phyloP scores from a whole-genome alignment of 2,113 vertebrate species.

The Alligator mississippiensis region DNA sequence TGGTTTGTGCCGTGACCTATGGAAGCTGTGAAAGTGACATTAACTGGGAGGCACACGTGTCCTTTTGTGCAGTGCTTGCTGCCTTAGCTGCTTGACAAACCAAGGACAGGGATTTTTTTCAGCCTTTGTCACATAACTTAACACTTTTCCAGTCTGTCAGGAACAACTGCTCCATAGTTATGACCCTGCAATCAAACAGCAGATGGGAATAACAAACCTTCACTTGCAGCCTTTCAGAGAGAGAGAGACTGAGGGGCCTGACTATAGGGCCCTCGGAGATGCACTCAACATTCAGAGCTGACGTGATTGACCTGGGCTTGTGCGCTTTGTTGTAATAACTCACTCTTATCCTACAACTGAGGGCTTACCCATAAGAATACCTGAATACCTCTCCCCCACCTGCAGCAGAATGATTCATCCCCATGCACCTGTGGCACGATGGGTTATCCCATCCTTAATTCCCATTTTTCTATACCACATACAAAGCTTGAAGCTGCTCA shows the following conservation, averaged over 20 bases:
- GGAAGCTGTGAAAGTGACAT: conserved; percentile 66
- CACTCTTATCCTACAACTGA: no score
- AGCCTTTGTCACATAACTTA: background rate
- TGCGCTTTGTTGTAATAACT: background rate
- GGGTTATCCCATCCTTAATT: no score
- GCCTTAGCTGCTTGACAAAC: conserved; percentile 21
- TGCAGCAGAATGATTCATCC: no score
- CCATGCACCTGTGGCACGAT: no score
- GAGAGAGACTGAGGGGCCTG: background rate
- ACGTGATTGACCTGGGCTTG: background rate
- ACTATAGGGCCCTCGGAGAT: background rate
- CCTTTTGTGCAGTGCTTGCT: conserved; percentile 15
- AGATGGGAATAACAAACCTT: background rate
- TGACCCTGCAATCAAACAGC: background rate
- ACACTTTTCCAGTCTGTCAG: background rate
- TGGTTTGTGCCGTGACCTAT: conserved; percentile 36
- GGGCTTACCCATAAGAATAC: no score
- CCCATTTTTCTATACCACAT: no score
- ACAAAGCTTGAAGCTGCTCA: no score
- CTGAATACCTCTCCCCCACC: no score
- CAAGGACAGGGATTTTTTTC: background rate
- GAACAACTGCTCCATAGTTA: background rate
- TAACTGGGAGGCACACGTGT: conserved; percentile 34
- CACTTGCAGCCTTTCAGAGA: background rate
- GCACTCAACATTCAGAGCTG: background rate